Evolutionary conservation across 1,140 invertebrate genomes (phyloP).

Genomic region (Aphelenchoides fujianensis): DNA sequence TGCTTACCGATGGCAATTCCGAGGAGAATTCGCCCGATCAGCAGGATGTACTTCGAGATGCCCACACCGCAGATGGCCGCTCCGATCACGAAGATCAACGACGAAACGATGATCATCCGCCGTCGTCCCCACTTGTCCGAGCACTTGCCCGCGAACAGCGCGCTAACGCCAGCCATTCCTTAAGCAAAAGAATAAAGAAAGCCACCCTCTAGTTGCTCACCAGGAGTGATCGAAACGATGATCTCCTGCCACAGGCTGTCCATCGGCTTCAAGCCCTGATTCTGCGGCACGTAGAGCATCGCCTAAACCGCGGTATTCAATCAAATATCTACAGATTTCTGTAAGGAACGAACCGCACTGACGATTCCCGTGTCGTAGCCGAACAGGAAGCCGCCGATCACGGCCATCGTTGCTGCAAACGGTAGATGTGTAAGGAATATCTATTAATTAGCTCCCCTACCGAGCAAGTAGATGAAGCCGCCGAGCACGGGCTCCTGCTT

Average conservation of each 20-base stretch:
- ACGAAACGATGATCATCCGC: conserved; percentile 67
- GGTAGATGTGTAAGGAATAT: conserved; percentile 20
- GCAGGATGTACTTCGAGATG: conserved; percentile 64
- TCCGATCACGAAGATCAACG: conserved; percentile 67
- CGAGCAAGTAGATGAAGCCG: conserved; percentile 64
- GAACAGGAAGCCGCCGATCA: conserved; percentile 70
- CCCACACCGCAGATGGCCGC: conserved; percentile 67
- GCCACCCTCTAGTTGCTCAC: too few relatives aligned
- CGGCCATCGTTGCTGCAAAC: conserved; percentile 66
- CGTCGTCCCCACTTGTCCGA: conserved; percentile 67
- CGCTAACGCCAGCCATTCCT: conserved; percentile 66
- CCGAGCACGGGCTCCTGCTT: conserved; percentile 43
- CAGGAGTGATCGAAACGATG: conserved; percentile 54
- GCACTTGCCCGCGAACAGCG: conserved; percentile 66
- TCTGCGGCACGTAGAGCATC: conserved; percentile 66
- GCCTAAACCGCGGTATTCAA: conserved; percentile 71
- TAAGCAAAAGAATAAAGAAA: conserved; percentile 53
- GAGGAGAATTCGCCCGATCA: conserved; percentile 68
- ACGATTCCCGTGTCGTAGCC: conserved; percentile 71
- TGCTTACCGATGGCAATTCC: conserved; percentile 69
- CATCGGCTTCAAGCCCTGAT: conserved; percentile 38
- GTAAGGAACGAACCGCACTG: not conserved
- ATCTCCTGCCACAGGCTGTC: conserved; percentile 38
- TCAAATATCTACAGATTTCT: conserved; percentile 40
- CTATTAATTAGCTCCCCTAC: too few relatives aligned